Conservation (phyloP, 2,797 vertebrate genomes). For the Siniperca scherzeri region DNA sequence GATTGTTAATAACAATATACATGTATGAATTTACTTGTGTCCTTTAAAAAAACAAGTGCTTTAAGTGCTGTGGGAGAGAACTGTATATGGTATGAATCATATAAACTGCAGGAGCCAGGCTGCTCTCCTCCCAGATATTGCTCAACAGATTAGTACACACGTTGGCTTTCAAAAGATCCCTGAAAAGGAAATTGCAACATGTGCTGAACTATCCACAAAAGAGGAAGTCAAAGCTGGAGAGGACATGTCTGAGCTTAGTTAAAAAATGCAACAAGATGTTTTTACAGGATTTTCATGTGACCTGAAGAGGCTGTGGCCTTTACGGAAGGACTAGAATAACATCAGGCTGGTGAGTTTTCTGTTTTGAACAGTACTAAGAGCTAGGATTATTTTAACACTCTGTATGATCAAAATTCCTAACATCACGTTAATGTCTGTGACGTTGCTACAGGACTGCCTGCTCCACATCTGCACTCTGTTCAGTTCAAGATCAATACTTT, state of each 20-base stretch:
- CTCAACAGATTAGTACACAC: constrained; percentile 62
- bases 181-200: constrained; percentile 74
- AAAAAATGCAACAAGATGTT: constrained; percentile 26
- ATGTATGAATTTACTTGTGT: not conserved
- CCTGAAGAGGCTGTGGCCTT: constrained; percentile 29
- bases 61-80: not conserved
- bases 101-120: constrained; percentile 20
- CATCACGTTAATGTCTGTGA: not conserved
- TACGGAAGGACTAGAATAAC: not conserved
- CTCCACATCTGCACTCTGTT: not conserved
- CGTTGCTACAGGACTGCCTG: not conserved
- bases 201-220: constrained; percentile 49
- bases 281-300: constrained; percentile 44
- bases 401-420: not conserved
- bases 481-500: not conserved
- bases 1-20: not conserved
- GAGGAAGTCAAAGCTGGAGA: constrained; percentile 61
- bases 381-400: not conserved
- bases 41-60: not conserved
- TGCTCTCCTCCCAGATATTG: constrained; percentile 67
- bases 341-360: constrained; percentile 61
- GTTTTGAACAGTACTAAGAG: not conserved
- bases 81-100: not conserved
- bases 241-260: not conserved
- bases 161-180: constrained; percentile 67